phyloP scores from a whole-genome alignment of 2,797 vertebrate genomes.

The Scolopax rusticola region DNA sequence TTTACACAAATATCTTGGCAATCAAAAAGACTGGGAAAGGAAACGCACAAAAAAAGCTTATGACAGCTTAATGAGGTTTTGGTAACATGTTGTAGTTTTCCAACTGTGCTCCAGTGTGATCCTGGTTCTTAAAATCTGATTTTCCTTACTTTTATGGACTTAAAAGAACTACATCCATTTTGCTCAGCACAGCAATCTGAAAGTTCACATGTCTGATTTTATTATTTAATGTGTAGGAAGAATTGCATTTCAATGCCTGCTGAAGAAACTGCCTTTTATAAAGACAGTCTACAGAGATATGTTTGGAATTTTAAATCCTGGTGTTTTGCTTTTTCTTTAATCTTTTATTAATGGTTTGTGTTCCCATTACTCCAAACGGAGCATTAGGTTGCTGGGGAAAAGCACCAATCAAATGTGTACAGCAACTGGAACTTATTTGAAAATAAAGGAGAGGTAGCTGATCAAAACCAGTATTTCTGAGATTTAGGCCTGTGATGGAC shows the following conservation, averaged over 20 bases:
- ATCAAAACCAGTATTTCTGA: conserved; percentile 51
- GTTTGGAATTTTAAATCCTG: conserved; percentile 76
- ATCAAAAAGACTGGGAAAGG: background rate
- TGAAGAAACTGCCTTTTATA: conserved; percentile 71
- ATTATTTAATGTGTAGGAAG: conserved; percentile 76
- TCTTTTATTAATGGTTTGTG: conserved; percentile 79
- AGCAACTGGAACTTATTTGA: conserved; percentile 42
- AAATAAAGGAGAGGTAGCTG: conserved; percentile 54
- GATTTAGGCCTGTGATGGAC: conserved; percentile 44
- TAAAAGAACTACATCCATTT: conserved; percentile 70
- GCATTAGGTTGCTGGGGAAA: conserved; percentile 50
- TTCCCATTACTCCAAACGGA: conserved; percentile 72
- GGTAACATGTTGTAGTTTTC: conserved; percentile 53
- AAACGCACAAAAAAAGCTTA: conserved; percentile 21
- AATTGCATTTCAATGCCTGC: conserved; percentile 70
- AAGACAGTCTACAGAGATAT: conserved; percentile 74
- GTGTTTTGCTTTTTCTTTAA: conserved; percentile 72
- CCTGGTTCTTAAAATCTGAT: conserved; percentile 61
- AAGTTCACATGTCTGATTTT: conserved; percentile 76
- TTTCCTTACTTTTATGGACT: conserved; percentile 67
- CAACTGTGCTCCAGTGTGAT: conserved; percentile 59
- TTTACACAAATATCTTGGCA: conserved; percentile 51
- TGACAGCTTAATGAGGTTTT: conserved; percentile 73
- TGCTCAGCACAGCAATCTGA: conserved; percentile 75
- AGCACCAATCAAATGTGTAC: conserved; percentile 43